Conservation (phyloP, 2,797 vertebrate genomes). For the Erethizon dorsatum region DNA sequence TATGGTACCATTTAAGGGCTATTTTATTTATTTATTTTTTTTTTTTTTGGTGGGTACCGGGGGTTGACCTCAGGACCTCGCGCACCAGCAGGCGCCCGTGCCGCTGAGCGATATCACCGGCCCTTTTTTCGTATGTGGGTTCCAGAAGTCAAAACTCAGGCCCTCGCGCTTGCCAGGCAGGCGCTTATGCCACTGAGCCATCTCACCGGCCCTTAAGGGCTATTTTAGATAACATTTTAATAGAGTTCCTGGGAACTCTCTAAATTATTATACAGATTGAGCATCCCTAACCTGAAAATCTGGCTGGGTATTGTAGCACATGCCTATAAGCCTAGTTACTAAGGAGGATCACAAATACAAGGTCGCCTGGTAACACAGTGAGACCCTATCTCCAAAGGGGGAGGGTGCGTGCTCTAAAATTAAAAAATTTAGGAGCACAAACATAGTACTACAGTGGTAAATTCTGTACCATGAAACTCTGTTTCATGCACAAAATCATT, state of each 20-base stretch:
- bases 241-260: background rate
- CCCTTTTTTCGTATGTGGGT: too few relatives aligned
- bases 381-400: background rate
- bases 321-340: background rate
- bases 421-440: background rate
- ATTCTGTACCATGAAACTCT: background rate
- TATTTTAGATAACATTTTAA: background rate
- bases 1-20: background rate
- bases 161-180: too few relatives aligned
- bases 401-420: background rate
- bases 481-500: background rate
- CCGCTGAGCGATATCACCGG: too few relatives aligned
- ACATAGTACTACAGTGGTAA: background rate
- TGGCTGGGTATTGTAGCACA: background rate
- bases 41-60: too few relatives aligned
- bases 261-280: background rate
- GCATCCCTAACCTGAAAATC: background rate
- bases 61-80: too few relatives aligned
- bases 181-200: too few relatives aligned
- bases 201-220: background rate
- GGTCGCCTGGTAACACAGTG: background rate
- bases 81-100: too few relatives aligned
- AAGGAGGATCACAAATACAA: background rate
- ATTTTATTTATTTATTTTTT: background rate
- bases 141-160: too few relatives aligned